Conservation (phyloP, 2,888 invertebrate genomes). For the Dryobotodes eremita region DNA sequence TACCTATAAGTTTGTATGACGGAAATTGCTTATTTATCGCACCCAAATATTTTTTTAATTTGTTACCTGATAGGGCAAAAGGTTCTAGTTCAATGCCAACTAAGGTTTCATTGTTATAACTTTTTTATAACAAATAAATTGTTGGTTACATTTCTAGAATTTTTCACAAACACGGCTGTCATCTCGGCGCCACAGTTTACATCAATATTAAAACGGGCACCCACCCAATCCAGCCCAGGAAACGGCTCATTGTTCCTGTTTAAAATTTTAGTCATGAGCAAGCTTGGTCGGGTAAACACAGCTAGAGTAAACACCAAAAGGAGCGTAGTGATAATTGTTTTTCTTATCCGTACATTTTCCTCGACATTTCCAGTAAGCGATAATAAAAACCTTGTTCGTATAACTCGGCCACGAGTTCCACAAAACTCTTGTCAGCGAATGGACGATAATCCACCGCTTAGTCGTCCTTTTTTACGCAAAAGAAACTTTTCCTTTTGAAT, state of each 20-base stretch:
- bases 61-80: slow-evolving; percentile 27
- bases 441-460: slow-evolving; percentile 87
- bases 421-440: slow-evolving; percentile 87
- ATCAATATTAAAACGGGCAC: slow-evolving; percentile 65
- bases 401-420: slow-evolving; percentile 80
- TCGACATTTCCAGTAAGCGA: slow-evolving; percentile 75
- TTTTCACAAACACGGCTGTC: slow-evolving; percentile 13
- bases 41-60: slow-evolving; percentile 48
- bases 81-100: slow-evolving; percentile 23
- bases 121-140: slow-evolving; percentile 26
- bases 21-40: slow-evolving; percentile 81
- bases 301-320: slow-evolving; percentile 65
- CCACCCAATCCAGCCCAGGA: slow-evolving; percentile 64
- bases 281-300: slow-evolving; percentile 58
- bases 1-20: slow-evolving; percentile 65
- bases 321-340: slow-evolving; percentile 76
- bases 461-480: slow-evolving; percentile 84
- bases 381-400: slow-evolving; percentile 83
- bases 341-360: slow-evolving; percentile 75
- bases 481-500: slow-evolving; percentile 87
- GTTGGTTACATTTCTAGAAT: slow-evolving; percentile 24
- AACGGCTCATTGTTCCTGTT: slow-evolving; percentile 68
- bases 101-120: neutral
- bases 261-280: slow-evolving; percentile 72
- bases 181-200: slow-evolving; percentile 49